phyloP scores from a whole-genome alignment of 1,140 invertebrate genomes.

The Chironomus tepperi region DNA sequence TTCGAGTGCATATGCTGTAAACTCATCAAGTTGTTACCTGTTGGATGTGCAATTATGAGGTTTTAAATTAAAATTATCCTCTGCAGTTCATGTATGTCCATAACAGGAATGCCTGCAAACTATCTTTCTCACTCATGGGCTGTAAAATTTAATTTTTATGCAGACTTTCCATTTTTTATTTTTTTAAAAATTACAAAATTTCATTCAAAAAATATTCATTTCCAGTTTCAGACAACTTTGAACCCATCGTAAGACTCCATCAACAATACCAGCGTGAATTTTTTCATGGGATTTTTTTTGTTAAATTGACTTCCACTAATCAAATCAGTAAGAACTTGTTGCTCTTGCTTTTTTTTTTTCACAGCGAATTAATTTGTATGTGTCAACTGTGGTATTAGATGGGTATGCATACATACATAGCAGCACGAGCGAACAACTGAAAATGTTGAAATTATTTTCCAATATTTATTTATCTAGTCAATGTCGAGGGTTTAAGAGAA shows the following conservation, averaged over 20 bases:
- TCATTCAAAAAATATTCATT: too few relatives aligned
- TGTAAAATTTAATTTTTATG: too few relatives aligned
- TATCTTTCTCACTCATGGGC: background rate
- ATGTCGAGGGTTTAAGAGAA: too few relatives aligned
- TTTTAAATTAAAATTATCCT: background rate
- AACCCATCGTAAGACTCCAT: background rate
- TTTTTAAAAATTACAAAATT: background rate
- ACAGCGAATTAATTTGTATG: background rate
- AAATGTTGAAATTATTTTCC: too few relatives aligned
- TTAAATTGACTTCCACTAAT: slow-evolving; percentile 2
- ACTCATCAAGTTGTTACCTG: too few relatives aligned
- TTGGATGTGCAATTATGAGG: background rate
- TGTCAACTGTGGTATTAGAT: too few relatives aligned
- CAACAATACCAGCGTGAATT: background rate
- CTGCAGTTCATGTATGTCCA: background rate
- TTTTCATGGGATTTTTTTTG: background rate
- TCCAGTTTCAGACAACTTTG: too few relatives aligned
- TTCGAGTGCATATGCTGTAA: too few relatives aligned
- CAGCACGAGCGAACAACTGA: too few relatives aligned
- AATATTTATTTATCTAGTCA: too few relatives aligned
- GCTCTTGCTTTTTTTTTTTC: background rate
- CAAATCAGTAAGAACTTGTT: slow-evolving; percentile 8
- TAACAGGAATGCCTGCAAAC: background rate
- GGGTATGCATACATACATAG: too few relatives aligned
- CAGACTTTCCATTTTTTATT: background rate